These are phyloP conservation scores for Anthoscopus minutus DNA, from an alignment of 2,113 vertebrate species.

Conservation along the genomic window DNA sequence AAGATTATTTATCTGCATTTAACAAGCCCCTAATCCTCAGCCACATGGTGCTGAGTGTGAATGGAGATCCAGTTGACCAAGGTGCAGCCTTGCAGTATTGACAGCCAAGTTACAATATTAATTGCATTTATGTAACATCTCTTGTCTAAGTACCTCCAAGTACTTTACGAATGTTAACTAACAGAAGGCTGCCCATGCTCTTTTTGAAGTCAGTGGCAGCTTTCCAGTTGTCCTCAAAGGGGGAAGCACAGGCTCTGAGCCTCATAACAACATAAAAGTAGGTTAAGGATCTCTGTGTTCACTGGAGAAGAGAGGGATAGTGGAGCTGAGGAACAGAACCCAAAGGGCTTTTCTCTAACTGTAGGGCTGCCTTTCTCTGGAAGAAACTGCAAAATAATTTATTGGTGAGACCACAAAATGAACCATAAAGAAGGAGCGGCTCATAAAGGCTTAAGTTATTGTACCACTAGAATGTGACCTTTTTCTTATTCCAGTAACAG, in stretches of 20 bases:
- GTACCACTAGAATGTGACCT: constrained; percentile 1
- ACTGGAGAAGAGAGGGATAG: background rate
- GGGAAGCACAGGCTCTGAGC: constrained; percentile 19
- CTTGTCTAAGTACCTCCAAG: constrained; percentile 8
- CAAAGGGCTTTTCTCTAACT: constrained; percentile 13
- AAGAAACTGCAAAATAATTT: constrained; percentile 16
- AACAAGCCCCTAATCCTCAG: background rate
- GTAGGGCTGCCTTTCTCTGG: background rate
- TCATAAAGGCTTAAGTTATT: background rate
- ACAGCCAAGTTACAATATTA: background rate
- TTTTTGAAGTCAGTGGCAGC: constrained; percentile 55
- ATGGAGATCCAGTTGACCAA: background rate
- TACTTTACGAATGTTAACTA: constrained; percentile 9
- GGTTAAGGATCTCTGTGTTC: constrained; percentile 53
- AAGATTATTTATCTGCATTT: background rate
- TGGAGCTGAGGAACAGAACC: background rate
- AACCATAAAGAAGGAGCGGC: background rate
- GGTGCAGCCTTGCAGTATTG: background rate
- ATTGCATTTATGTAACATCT: background rate
- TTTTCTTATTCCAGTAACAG: background rate
- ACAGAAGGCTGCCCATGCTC: background rate
- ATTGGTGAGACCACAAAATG: background rate
- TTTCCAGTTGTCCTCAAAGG: constrained; percentile 47
- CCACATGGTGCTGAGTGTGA: background rate
- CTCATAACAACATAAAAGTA: constrained; percentile 21